A percentile compares a stretch with the other conserved stretches of the same genome.
Conservation (phyloP, 2,113 vertebrate species). For the Engystomops pustulosus region DNA sequence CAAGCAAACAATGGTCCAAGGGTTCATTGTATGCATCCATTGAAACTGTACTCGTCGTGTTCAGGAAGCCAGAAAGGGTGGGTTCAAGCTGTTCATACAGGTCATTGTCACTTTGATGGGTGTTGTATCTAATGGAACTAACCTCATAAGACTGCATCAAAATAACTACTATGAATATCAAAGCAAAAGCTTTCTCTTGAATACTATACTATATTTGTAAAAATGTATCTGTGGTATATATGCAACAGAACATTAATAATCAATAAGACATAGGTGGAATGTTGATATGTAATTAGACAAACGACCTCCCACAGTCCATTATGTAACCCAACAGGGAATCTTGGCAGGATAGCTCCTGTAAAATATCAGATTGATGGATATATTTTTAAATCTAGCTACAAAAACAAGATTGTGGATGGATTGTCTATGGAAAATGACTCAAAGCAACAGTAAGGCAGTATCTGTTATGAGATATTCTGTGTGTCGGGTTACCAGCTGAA, state of each 20-base stretch:
- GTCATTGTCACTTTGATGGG: too few relatives aligned
- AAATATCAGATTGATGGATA: constrained; percentile 34
- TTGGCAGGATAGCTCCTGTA: constrained; percentile 3
- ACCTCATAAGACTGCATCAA: too few relatives aligned
- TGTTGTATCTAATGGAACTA: too few relatives aligned
- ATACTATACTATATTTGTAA: not conserved
- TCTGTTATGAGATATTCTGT: constrained; percentile 54
- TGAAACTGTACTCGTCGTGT: too few relatives aligned
- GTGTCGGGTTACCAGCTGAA: constrained; percentile 42
- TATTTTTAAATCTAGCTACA: constrained; percentile 33
- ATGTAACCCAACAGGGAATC: constrained; percentile 32
- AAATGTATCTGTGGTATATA: not conserved
- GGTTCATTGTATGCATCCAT: too few relatives aligned
- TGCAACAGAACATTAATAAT: not conserved
- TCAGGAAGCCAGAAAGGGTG: too few relatives aligned
- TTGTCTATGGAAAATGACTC: constrained; percentile 54
- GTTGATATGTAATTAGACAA: not conserved
- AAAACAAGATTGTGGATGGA: constrained; percentile 44
- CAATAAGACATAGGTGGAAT: not conserved
- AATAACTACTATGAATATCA: not conserved
- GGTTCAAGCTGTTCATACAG: too few relatives aligned
- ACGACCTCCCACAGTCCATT: constrained; percentile 37
- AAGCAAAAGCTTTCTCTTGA: not conserved
- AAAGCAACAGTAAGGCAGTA: constrained; percentile 48
- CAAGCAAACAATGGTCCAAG: too few relatives aligned